These are phyloP conservation scores for Muschampia plurimacula DNA, from an alignment of 2,888 invertebrate species.

Conservation along the genomic window DNA sequence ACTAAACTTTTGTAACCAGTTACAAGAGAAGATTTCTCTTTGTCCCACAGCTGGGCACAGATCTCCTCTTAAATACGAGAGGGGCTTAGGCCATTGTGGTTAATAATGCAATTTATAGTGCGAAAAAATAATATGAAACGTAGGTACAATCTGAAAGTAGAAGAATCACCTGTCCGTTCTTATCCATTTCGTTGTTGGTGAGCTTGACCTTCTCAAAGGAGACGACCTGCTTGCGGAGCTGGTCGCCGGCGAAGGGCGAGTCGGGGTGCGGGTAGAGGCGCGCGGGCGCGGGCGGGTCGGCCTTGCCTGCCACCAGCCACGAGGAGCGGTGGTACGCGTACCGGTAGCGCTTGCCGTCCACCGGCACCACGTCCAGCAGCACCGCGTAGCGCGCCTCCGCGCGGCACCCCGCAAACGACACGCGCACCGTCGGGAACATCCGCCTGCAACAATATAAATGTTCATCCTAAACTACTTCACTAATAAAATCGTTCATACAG, in stretches of 20 bases:
- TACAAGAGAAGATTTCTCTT: too few species aligned
- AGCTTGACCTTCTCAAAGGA: slow-evolving; percentile 99
- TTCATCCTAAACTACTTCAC: too few species aligned
- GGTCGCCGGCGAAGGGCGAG: slow-evolving; percentile 97
- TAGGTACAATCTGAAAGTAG: too few species aligned
- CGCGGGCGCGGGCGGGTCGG: slow-evolving; percentile 97
- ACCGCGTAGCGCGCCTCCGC: slow-evolving; percentile 96
- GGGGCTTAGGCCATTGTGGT: not conserved
- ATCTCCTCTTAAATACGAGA: too few species aligned
- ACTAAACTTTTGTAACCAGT: too few species aligned
- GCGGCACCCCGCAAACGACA: slow-evolving; percentile 95
- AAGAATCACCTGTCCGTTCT: slow-evolving; percentile 93
- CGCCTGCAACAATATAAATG: slow-evolving; percentile 87
- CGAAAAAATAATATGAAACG: too few species aligned
- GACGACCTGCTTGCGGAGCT: slow-evolving; percentile 97
- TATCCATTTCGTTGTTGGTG: slow-evolving; percentile 99
- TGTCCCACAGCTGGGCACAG: too few species aligned
- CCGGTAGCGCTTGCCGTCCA: slow-evolving; percentile 97
- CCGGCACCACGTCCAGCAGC: slow-evolving; percentile 97
- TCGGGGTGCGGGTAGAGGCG: slow-evolving; percentile 98
- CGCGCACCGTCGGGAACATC: slow-evolving; percentile 99
- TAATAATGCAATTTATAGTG: too few species aligned
- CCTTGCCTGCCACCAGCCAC: slow-evolving; percentile 99
- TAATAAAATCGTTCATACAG: too few species aligned
- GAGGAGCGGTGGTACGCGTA: slow-evolving; percentile 99